A percentile compares a stretch with the other conserved stretches of the same genome.
phyloP scores from a whole-genome alignment of 2,113 vertebrate species.

The Scartelaos histophorus region DNA sequence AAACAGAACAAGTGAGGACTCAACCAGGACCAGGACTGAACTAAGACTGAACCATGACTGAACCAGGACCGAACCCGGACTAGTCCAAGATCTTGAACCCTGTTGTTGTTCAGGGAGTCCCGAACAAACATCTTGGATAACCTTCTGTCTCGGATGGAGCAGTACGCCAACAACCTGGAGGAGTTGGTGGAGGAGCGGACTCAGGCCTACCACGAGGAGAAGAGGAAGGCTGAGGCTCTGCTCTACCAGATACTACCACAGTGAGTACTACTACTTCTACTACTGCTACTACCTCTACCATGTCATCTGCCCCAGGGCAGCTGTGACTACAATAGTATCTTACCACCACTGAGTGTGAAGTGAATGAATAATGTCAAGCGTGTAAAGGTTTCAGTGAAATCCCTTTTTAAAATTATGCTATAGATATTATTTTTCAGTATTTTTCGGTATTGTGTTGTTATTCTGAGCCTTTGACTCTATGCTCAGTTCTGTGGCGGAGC shows the following conservation, averaged over 20 bases:
- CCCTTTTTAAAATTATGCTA: too few species aligned
- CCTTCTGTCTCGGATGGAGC: constrained; percentile 92
- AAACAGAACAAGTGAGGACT: constrained; percentile 88
- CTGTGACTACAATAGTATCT: too few species aligned
- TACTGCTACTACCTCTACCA: too few species aligned
- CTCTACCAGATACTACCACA: constrained; percentile 3
- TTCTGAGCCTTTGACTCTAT: rapidly evolving
- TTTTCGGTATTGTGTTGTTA: neutral
- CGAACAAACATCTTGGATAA: constrained; percentile 94
- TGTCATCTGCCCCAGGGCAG: too few species aligned
- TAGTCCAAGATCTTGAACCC: too few species aligned
- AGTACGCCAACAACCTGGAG: constrained; percentile 96
- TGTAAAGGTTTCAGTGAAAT: too few species aligned
- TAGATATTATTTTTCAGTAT: too few species aligned
- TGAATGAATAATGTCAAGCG: too few species aligned
- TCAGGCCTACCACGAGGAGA: constrained; percentile 95
- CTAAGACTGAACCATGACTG: neutral
- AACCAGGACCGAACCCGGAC: neutral
- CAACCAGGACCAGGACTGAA: neutral
- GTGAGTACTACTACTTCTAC: neutral
- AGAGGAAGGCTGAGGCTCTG: constrained; percentile 35
- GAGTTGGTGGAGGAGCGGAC: constrained; percentile 94
- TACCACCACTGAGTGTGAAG: too few species aligned
- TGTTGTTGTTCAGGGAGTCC: constrained; percentile 77
- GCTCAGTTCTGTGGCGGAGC: constrained; percentile 90